These are phyloP conservation scores for Hartigia nigra DNA, from an alignment of 2,888 invertebrate species.

Conservation along the genomic window DNA sequence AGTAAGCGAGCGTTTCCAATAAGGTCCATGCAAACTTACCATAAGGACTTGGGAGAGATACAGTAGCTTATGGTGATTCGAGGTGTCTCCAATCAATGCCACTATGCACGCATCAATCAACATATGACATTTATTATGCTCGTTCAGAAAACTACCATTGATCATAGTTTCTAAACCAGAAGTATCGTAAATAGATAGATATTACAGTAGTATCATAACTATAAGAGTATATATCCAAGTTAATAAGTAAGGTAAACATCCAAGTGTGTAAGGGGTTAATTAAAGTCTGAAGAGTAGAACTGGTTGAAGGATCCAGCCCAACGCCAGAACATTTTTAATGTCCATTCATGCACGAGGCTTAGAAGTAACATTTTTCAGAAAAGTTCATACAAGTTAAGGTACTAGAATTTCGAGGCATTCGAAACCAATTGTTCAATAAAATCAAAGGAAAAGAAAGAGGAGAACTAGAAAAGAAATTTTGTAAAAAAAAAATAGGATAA, in stretches of 20 bases:
- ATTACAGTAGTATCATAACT: background rate
- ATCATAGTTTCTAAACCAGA: background rate
- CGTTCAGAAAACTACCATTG: conserved; percentile 11
- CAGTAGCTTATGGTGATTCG: conserved; percentile 71
- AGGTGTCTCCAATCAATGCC: conserved; percentile 71
- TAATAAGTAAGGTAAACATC: background rate
- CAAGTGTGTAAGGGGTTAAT: background rate
- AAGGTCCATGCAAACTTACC: conserved; percentile 67
- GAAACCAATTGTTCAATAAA: conserved; percentile 8
- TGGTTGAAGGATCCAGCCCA: background rate
- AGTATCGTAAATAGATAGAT: background rate
- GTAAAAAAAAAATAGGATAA: conserved; percentile 13
- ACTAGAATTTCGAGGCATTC: conserved; percentile 41
- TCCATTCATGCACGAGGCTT: background rate
- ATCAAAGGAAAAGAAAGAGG: background rate
- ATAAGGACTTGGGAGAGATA: conserved; percentile 70
- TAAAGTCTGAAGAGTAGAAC: background rate
- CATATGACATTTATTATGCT: conserved; percentile 39
- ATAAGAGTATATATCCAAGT: conserved; percentile 13
- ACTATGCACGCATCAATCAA: conserved; percentile 55
- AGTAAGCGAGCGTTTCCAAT: conserved; percentile 24
- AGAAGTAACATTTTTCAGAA: background rate
- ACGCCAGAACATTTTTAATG: background rate
- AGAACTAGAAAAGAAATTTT: background rate
- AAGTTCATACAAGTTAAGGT: conserved; percentile 2